Percentiles rank a stretch among this genome's conserved stretches.
Conservation (phyloP, 2,113 vertebrate species). For the Eulacestoma nigropectus region DNA sequence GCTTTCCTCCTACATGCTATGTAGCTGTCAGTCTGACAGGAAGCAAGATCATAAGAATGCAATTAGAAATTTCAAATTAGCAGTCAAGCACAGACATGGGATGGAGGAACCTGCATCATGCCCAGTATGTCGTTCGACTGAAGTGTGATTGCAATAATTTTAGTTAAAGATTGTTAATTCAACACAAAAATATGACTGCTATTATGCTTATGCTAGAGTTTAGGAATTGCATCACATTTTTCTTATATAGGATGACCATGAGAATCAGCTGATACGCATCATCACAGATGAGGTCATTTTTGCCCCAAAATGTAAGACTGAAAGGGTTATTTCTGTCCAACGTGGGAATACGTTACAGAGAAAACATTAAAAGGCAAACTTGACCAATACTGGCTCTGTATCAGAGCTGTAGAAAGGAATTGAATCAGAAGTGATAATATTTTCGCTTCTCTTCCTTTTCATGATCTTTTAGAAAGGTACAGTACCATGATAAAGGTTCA, state of each 20-base stretch:
- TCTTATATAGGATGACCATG: background rate
- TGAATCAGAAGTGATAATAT: background rate
- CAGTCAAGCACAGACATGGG: background rate
- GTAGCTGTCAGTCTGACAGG: background rate
- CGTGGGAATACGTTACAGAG: background rate
- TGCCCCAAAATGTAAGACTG: background rate
- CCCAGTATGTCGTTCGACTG: background rate
- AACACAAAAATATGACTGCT: background rate
- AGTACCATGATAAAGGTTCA: background rate
- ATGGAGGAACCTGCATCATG: background rate
- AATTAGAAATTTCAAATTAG: constrained; percentile 44
- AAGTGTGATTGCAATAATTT: background rate
- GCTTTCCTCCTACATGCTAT: constrained; percentile 1
- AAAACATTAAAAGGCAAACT: background rate
- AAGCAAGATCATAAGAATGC: background rate
- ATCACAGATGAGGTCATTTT: background rate
- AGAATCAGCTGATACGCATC: background rate
- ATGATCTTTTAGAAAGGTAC: background rate
- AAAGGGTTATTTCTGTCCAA: background rate
- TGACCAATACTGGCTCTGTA: background rate
- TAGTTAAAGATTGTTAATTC: background rate
- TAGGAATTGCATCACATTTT: background rate
- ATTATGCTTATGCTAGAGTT: background rate
- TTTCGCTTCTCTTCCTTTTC: background rate
- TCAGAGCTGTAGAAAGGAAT: background rate